Evolutionary conservation across 2,113 vertebrate species (phyloP).

Genomic region (Pitta sordida): DNA sequence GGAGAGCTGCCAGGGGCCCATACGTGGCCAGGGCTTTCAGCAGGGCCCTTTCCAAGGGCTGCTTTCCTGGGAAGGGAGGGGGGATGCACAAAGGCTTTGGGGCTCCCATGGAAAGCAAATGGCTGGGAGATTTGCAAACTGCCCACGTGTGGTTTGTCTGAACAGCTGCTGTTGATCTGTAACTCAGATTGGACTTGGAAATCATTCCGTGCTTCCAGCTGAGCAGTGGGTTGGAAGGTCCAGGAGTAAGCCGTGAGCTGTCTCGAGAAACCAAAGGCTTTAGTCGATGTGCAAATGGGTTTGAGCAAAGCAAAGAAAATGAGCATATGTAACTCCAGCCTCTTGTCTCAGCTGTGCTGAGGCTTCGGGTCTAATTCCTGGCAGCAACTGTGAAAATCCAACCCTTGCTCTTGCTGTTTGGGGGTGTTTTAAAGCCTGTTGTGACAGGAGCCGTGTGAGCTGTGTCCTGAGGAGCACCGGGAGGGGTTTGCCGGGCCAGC

Average conservation of each 20-base stretch:
- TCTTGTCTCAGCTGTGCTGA: too few relatives aligned
- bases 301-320: neutral
- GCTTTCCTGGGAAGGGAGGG: neutral
- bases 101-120: neutral
- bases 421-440: neutral
- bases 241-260: neutral
- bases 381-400: neutral
- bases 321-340: neutral
- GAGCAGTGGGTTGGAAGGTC: neutral
- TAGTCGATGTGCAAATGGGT: rapidly evolving
- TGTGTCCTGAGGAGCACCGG: neutral
- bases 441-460: rapidly evolving
- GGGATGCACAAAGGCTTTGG: rapidly evolving
- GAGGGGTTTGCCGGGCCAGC: neutral
- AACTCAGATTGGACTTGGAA: neutral
- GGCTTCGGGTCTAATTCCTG: neutral
- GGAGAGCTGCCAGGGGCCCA: neutral
- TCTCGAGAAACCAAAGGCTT: neutral
- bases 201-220: neutral
- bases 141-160: neutral
- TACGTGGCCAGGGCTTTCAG: rapidly evolving
- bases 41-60: neutral
- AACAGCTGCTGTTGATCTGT: neutral
- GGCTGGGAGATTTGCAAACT: neutral
- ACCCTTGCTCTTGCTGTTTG: neutral